Conservation (phyloP, 2,888 invertebrate species). For the Steinernema carpocapsae region DNA sequence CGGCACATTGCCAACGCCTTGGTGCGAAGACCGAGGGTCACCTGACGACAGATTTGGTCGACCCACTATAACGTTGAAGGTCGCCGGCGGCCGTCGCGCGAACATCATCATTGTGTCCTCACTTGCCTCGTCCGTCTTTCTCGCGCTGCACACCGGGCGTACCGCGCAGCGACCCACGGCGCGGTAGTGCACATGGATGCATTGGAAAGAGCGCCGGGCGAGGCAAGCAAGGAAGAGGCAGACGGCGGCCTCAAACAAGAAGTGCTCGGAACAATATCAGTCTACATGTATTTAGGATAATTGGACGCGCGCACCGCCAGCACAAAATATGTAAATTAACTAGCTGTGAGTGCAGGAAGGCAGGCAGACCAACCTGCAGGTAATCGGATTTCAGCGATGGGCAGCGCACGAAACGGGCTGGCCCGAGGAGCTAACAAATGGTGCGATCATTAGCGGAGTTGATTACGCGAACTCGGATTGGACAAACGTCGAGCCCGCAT, state of each 20-base stretch:
- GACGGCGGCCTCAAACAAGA: conserved; percentile 17
- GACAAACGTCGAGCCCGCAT: conserved; percentile 24
- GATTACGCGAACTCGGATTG: conserved; percentile 27
- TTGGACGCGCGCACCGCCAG: neutral
- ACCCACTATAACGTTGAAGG: conserved; percentile 33
- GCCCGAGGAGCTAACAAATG: neutral
- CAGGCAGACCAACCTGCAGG: too few species aligned
- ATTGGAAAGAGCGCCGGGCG: neutral
- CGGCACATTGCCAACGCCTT: conserved; percentile 34
- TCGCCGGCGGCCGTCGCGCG: conserved; percentile 35
- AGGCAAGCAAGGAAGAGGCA: neutral
- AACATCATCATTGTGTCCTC: conserved; percentile 35
- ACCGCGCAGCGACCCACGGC: conserved; percentile 28
- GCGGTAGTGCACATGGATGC: conserved; percentile 21
- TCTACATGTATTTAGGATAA: conserved; percentile 25
- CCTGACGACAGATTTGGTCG: conserved; percentile 35
- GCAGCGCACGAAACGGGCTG: too few species aligned
- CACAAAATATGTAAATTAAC: neutral
- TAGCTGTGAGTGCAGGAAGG: neutral
- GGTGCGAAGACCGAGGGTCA: conserved; percentile 30
- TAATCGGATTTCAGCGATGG: too few species aligned
- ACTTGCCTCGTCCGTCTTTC: conserved; percentile 27
- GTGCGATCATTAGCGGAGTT: neutral
- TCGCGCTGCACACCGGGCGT: conserved; percentile 14
- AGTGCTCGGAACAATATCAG: conserved; percentile 29